Percentiles rank a stretch among this genome's conserved stretches.
These are phyloP conservation scores for Subacronicta megacephala DNA, from an alignment of 2,888 invertebrate species.

Conservation along the genomic window DNA sequence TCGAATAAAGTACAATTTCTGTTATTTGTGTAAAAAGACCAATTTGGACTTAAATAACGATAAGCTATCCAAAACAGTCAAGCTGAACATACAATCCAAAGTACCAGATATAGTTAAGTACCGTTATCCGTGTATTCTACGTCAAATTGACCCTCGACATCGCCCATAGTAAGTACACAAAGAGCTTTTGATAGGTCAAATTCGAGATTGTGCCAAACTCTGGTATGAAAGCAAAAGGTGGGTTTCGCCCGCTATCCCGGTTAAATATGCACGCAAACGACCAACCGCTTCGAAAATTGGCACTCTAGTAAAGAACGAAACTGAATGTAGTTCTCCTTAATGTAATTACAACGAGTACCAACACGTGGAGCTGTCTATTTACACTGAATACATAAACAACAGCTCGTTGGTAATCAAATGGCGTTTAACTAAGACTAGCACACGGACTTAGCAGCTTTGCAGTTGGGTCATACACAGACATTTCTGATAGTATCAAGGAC, in stretches of 20 bases:
- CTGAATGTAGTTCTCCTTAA: conserved; percentile 69
- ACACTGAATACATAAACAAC: conserved; percentile 58
- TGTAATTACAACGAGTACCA: conserved; percentile 72
- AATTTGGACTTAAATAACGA: neutral
- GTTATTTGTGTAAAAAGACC: conserved; percentile 4
- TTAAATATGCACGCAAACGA: conserved; percentile 79
- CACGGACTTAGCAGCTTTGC: conserved; percentile 11
- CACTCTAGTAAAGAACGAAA: conserved; percentile 69
- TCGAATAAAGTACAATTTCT: no score
- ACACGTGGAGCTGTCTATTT: conserved; percentile 49
- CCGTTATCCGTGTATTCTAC: conserved; percentile 23
- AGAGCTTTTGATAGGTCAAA: conserved; percentile 49
- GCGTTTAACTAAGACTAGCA: conserved; percentile 24
- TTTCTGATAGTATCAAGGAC: neutral
- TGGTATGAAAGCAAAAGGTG: conserved; percentile 38
- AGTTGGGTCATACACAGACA: neutral
- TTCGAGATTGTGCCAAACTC: conserved; percentile 38
- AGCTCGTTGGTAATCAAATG: conserved; percentile 52
- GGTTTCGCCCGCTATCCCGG: conserved; percentile 58
- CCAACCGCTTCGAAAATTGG: conserved; percentile 71
- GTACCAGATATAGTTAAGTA: conserved; percentile 10
- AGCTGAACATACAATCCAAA: neutral
- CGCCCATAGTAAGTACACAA: conserved; percentile 24
- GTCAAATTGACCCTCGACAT: conserved; percentile 10
- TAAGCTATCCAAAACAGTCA: neutral